Base-by-base conservation (phyloP, 2,888 invertebrate species). In the Sarcophaga rosellei region DNA sequence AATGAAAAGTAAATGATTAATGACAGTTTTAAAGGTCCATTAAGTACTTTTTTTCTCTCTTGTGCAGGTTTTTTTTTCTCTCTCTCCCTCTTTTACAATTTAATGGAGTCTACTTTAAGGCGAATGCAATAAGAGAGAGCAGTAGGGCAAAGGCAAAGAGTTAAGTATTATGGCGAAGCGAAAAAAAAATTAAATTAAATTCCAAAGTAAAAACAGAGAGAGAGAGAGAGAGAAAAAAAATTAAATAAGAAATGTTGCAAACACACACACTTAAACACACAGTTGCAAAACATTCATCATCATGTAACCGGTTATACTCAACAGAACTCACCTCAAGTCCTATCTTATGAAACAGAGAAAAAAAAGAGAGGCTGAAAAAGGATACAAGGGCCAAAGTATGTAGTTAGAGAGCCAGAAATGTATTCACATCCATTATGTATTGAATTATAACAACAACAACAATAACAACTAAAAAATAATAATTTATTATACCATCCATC, bases 1-100 rank as follows among this genome's bases (percentile, higher is more conserved):
- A 35, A 83, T 76, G 44, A 86, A 86, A 81, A 83, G 73, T 44
- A 86, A 86, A 81, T 86, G 86, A 86, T 86, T 86, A 86, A 86
- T 83, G 83, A 77, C 53, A 74, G 77, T 83, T 83, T 83, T 77
- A 83, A 83, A 83, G 86, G 74, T 73, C 80, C 80, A 80, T 86
- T 86, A 81, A 77, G 76, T 83, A 76, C 20, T 72, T 72, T 72
- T 53, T 61, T 45, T 68, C n/a, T 73, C 72, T 44, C 35, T 25
- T 25, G 25, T 35, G 35, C 35, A 47, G 21, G 47, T 66, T 77
- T 25, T 61, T 63, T 81, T 20, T 23, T 68, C 53, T 3, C 17
- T 53, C 53, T 17, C 53, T 53, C 17, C 5, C 4, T 61, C 6
- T 61, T 61, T 20, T 61, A 6, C 6, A 20, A 6, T 61, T 61